phyloP scores from a whole-genome alignment of 1,140 invertebrate species.

The Akabosia matsudoensis region DNA sequence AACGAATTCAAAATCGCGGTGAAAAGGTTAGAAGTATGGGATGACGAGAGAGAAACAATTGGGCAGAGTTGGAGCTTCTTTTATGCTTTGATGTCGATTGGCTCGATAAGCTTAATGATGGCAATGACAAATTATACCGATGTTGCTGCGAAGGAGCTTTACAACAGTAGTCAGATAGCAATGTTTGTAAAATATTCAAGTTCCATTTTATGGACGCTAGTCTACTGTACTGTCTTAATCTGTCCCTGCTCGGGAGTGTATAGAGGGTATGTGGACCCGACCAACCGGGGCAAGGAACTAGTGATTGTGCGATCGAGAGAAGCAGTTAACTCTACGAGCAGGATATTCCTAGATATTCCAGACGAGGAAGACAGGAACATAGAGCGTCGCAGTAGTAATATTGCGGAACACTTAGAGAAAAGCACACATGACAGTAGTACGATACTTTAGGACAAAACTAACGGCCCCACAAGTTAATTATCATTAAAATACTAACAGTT shows the following conservation, averaged over 20 bases:
- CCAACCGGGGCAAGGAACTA: not conserved
- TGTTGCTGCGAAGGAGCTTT: not conserved
- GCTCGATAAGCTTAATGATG: conserved; percentile 24
- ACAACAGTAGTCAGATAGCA: not conserved
- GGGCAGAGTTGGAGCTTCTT: conserved; percentile 28
- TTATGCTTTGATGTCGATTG: conserved; percentile 25
- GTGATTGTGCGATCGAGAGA: too few species aligned
- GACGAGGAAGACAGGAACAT: too few species aligned
- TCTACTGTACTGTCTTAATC: not conserved
- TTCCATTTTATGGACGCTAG: not conserved
- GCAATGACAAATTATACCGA: conserved; percentile 33
- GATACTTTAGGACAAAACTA: too few species aligned
- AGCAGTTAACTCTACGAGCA: too few species aligned
- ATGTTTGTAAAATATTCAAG: not conserved
- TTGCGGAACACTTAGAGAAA: too few species aligned
- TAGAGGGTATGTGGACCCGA: not conserved
- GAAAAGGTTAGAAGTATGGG: conserved; percentile 14
- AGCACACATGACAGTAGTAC: too few species aligned
- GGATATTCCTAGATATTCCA: too few species aligned
- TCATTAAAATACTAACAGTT: too few species aligned
- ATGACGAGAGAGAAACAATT: conserved; percentile 28
- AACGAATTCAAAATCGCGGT: not conserved
- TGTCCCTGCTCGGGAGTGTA: not conserved
- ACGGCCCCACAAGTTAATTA: too few species aligned
- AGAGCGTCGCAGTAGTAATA: too few species aligned